These are phyloP conservation scores for Solenodon paradoxus DNA, from an alignment of 2,113 vertebrate genomes.

Conservation along the genomic window DNA sequence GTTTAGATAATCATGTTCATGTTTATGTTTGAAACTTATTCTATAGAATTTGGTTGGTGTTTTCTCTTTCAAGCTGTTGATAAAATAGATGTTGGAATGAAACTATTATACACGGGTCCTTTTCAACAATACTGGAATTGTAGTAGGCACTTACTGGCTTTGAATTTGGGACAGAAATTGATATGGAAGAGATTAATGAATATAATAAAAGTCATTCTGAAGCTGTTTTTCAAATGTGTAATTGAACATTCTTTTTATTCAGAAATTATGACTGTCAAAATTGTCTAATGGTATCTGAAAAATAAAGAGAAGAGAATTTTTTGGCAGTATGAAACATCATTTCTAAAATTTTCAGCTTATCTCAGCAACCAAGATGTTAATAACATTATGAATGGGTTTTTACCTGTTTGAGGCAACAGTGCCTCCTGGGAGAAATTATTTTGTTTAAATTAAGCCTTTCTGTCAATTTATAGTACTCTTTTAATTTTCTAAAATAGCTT, in stretches of 20 bases:
- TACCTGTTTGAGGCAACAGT: not conserved
- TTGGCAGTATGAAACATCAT: not conserved
- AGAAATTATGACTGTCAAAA: conserved; percentile 6
- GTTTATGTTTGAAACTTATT: conserved; percentile 4
- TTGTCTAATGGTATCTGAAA: not conserved
- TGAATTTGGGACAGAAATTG: not conserved
- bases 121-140: not conserved
- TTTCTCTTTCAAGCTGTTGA: conserved; percentile 12
- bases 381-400: not conserved
- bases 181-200: not conserved
- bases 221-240: not conserved
- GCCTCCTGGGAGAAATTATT: not conserved
- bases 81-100: not conserved
- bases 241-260: not conserved
- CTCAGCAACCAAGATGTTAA: not conserved
- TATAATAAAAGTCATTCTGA: not conserved
- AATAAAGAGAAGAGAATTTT: not conserved
- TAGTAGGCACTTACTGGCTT: not conserved
- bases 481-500: not conserved
- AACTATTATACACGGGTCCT: not conserved
- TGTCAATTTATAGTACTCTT: not conserved
- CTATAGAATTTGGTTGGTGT: not conserved
- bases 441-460: not conserved
- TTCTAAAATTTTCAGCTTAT: not conserved
- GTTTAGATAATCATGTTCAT: conserved; percentile 24